Conservation (phyloP, 1,140 invertebrate genomes). For the Colletes gigas region DNA sequence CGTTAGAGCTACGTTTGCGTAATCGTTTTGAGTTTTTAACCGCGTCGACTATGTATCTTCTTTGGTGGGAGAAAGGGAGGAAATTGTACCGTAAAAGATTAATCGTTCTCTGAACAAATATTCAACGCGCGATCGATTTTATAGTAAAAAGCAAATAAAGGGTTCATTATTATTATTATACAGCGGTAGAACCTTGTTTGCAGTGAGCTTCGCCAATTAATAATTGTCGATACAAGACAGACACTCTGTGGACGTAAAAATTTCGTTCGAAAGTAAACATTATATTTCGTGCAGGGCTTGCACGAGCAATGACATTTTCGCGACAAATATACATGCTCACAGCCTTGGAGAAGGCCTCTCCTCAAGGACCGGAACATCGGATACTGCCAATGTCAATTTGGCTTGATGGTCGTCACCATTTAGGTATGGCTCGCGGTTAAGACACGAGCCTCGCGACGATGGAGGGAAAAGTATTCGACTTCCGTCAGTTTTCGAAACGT, state of each 20-base stretch:
- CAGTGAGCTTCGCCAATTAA: background rate
- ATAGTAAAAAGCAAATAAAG: too few relatives aligned
- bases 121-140: too few relatives aligned
- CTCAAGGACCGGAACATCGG: constrained; percentile 37
- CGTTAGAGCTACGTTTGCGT: too few relatives aligned
- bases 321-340: constrained; percentile 17
- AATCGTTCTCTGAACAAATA: too few relatives aligned
- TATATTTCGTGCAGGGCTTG: background rate
- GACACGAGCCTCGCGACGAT: background rate
- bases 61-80: too few relatives aligned
- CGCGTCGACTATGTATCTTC: too few relatives aligned
- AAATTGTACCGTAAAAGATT: too few relatives aligned
- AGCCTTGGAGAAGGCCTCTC: constrained; percentile 37
- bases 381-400: constrained; percentile 58
- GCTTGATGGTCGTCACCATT: constrained; percentile 18
- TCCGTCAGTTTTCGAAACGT: constrained; percentile 5
- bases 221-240: background rate
- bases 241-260: background rate
- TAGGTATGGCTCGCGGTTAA: background rate
- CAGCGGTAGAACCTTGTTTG: too few relatives aligned
- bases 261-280: background rate
- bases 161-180: too few relatives aligned
- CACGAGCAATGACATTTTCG: constrained; percentile 47
- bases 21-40: too few relatives aligned
- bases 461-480: background rate